Evolutionary conservation across 2,888 invertebrate species (phyloP).

Genomic region (Limnephilus marmoratus): DNA sequence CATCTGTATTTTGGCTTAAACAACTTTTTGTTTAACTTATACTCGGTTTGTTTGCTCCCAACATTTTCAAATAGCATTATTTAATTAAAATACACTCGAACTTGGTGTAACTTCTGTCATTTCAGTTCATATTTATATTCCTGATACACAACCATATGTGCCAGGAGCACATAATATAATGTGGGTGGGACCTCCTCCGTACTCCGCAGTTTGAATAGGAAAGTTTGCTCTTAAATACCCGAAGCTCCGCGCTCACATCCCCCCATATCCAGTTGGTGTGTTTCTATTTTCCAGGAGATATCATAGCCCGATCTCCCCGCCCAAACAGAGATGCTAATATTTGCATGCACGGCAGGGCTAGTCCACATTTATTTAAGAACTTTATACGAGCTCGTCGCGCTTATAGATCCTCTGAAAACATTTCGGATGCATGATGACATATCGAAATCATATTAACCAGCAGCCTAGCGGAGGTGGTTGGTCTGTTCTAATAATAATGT

Average conservation of each 20-base stretch:
- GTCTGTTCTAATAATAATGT: neutral
- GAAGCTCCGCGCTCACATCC: neutral
- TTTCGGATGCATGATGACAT: neutral
- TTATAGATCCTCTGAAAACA: neutral
- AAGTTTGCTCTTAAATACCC: constrained; percentile 4
- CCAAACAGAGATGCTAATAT: constrained; percentile 51
- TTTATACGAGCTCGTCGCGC: constrained; percentile 45
- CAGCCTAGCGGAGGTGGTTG: neutral
- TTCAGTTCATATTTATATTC: neutral
- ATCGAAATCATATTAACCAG: neutral
- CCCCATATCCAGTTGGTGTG: neutral
- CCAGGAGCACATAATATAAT: neutral
- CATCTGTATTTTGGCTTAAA: neutral
- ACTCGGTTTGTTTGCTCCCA: neutral
- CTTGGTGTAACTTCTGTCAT: neutral
- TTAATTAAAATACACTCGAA: neutral
- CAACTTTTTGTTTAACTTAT: neutral
- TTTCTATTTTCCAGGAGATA: constrained; percentile 12
- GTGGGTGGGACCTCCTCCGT: neutral
- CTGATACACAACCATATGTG: neutral
- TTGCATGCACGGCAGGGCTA: constrained; percentile 29
- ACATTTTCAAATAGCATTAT: neutral
- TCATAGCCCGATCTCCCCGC: constrained; percentile 12
- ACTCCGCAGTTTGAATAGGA: neutral
- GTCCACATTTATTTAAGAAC: constrained; percentile 56